Evolutionary conservation across 2,113 vertebrate genomes (phyloP), one percentile per base, ranked within the genome.

Genomic region (Empidonax alnorum): DNA sequence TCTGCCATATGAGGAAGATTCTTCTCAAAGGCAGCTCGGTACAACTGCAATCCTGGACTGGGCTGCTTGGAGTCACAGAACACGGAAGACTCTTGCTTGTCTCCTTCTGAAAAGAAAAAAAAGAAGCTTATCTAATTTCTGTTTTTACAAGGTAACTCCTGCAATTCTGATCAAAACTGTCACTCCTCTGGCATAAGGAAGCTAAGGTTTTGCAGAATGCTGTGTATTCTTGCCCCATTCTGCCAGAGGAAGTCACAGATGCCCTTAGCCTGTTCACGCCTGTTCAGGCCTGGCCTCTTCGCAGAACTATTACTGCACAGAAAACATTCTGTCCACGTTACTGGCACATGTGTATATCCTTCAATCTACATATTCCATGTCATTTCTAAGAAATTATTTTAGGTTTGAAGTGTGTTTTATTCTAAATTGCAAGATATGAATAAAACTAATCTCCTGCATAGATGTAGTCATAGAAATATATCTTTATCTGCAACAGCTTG

Each of bases 1-100:
- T 99, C 99, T 1, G 99, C 99, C 99, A 99, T 99, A 96, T 98
- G 98, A 1, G 99, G 99, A 93, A 99, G 98, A 87, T 98, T 99
- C 97, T 99, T 98, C 92, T 99, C 98, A 62, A 98, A 99, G 2
- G 99, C 98, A 11, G 99, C 99, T 97, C 84, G 98, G 93, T 99
- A 99, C 69, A 99, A 98, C 96, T 98, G 99, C 88, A 99, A 96
- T 69, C 99, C 99, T 13, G 98, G 98, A 89, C 97, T 98, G 95
- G 98, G 97, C 82, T 98, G 98, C 90, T 98, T 98, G 11, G 98
- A 98, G 87, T 99, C 98, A 10, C 93, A 97, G 96, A 98, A 98
- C 30, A 98, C 96, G 53, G 97, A 94, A 85, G 98, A 89, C 50
- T 98, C 98, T 89, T 91, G 97, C 72, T 98, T 99, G 85, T 98